Base-by-base conservation (phyloP, 2,888 invertebrate genomes). In the Sarcophaga variegata region DNA sequence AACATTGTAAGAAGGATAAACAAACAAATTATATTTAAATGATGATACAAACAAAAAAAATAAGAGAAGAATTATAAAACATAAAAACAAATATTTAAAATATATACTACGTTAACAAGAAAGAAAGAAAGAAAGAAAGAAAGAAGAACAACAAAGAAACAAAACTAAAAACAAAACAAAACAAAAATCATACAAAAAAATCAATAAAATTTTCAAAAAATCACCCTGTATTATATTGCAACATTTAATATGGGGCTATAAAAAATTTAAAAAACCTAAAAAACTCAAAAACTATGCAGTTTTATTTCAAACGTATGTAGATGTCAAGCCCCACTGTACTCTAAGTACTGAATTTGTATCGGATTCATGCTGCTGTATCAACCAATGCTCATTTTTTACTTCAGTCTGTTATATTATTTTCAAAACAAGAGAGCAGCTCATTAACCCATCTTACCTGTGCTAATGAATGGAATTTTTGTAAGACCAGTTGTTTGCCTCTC, bases 151-250 rank as follows among this genome's bases (percentile, higher is more conserved):
- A 84, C 69, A 77, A 85, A 83, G 25, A 78, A 71, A 71, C 54
- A 71, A 54, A 83, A 47, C 67, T 69, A 78, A 74, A 75, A 67
- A 67, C 4, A 71, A 63, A 63, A 63, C 17, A 64, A 63, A 75
- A 59, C 64, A 76, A 81, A 87, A 83, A 79, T n/a, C 60, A 84
- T 82, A 84, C 81, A 87, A 87, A 87, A 87, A 87, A 87, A 87
- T 87, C 79, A 87, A 87, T 87, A 87, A 87, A 87, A 87, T 84
- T 84, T 87, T 84, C 81, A 84, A 87, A 87, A 87, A 87, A 84
- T 71, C 70, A 76, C 79, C 80, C 87, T 70, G 49, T 78, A 67
- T 81, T 87, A 74, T 37, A 37, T 77, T 77, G 80, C 75, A 83
- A 83, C 66, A 81, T 54, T 64, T 76, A 63, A 79, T 69, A 76